phyloP scores from a whole-genome alignment of 2,888 invertebrate genomes.

The Agonopterix heracliana region DNA sequence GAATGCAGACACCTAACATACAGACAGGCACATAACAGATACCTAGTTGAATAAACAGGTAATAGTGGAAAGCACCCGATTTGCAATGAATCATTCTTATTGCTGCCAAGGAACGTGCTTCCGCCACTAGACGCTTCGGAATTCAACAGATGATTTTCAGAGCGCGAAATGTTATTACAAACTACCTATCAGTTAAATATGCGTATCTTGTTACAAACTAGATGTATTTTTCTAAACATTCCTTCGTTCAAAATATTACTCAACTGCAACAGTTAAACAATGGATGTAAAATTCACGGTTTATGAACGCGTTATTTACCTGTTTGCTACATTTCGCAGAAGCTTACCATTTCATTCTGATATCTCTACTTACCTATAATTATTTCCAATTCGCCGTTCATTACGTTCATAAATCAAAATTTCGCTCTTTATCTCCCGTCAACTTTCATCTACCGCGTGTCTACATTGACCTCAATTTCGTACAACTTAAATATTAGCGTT shows the following conservation, averaged over 20 bases:
- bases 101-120: neutral
- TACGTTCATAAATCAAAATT: slow-evolving; percentile 25
- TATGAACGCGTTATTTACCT: too few relatives aligned
- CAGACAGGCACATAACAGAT: too few relatives aligned
- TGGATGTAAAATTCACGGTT: too few relatives aligned
- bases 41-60: neutral
- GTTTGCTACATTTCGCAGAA: too few relatives aligned
- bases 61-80: neutral
- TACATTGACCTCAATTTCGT: slow-evolving; percentile 43
- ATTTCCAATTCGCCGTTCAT: neutral
- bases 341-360: too few relatives aligned
- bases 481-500: slow-evolving; percentile 27
- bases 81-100: too few relatives aligned
- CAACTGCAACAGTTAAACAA: too few relatives aligned
- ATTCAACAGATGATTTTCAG: slow-evolving; percentile 23
- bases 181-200: slow-evolving; percentile 16
- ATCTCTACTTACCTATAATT: too few relatives aligned
- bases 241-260: too few relatives aligned
- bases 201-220: neutral
- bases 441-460: slow-evolving; percentile 31
- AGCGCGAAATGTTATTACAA: slow-evolving; percentile 33
- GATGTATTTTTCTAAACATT: too few relatives aligned
- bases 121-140: neutral
- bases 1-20: too few relatives aligned
- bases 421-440: slow-evolving; percentile 19